Conservation (phyloP, 2,113 vertebrate species). For the Stercorarius parasiticus region DNA sequence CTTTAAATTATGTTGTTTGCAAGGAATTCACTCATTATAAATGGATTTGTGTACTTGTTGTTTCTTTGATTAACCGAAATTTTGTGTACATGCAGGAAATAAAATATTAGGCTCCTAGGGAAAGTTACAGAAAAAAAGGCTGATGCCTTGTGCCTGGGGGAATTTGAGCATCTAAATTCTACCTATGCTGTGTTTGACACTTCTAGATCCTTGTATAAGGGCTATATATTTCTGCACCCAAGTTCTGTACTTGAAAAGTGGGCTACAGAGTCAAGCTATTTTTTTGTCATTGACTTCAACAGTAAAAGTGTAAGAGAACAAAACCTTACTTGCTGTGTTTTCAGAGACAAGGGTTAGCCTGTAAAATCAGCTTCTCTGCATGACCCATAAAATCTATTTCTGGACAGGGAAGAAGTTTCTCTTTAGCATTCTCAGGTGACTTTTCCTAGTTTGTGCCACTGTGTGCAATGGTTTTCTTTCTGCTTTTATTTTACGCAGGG, state of each 20-base stretch:
- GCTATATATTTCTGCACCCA: not conserved
- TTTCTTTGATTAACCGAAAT: not conserved
- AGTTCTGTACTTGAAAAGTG: not conserved
- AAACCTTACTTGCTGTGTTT: not conserved
- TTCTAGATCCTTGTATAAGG: not conserved
- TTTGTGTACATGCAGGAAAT: not conserved
- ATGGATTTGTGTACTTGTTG: not conserved
- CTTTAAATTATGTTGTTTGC: not conserved
- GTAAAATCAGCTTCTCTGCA: not conserved
- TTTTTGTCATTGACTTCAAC: not conserved
- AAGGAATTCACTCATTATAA: not conserved
- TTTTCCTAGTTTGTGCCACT: not conserved
- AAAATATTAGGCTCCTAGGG: not conserved
- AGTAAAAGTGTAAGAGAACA: not conserved
- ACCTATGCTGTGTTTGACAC: not conserved
- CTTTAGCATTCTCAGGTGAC: not conserved
- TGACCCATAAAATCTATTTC: not conserved
- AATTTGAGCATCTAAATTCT: not conserved
- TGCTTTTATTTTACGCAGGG: slow-evolving; percentile 75
- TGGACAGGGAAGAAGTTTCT: not conserved
- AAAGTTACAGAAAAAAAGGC: not conserved
- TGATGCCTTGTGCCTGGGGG: not conserved
- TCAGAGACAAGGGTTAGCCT: not conserved
- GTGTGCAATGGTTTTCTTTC: not conserved
- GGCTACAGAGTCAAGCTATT: not conserved